Conservation (phyloP, 2,797 vertebrate species). For the Eleutherodactylus coqui region DNA sequence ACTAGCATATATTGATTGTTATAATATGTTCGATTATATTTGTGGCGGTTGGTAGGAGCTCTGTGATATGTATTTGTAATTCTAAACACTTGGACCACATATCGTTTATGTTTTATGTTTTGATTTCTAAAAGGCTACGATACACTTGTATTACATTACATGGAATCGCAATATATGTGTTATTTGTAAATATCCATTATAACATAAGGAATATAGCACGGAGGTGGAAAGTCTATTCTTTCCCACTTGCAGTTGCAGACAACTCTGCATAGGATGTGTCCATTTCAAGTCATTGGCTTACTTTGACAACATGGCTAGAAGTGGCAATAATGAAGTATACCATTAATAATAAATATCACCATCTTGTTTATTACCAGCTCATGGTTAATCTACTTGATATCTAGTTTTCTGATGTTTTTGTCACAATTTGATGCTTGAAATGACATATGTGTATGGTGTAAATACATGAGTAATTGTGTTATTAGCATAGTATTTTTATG, state of each 20-base stretch:
- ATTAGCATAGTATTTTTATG: too few relatives aligned
- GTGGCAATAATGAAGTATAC: background rate
- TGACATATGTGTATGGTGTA: background rate
- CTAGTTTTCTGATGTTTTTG: background rate
- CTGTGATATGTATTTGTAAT: background rate
- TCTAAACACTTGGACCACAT: background rate
- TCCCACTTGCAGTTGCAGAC: background rate
- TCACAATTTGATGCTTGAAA: background rate
- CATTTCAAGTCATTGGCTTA: background rate
- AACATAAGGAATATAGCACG: too few relatives aligned
- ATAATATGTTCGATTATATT: background rate
- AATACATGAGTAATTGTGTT: background rate
- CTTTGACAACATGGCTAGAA: background rate
- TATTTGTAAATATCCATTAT: background rate
- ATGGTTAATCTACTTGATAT: background rate
- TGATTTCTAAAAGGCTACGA: background rate
- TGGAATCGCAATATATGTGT: background rate
- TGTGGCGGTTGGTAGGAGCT: background rate
- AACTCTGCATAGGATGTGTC: background rate
- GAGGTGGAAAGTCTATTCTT: background rate
- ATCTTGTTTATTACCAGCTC: background rate
- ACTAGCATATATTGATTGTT: background rate
- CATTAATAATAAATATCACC: background rate
- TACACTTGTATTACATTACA: background rate
- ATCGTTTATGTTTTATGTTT: background rate